Base-by-base conservation (phyloP, 1,140 invertebrate genomes). In the Drosophila jambulina region DNA sequence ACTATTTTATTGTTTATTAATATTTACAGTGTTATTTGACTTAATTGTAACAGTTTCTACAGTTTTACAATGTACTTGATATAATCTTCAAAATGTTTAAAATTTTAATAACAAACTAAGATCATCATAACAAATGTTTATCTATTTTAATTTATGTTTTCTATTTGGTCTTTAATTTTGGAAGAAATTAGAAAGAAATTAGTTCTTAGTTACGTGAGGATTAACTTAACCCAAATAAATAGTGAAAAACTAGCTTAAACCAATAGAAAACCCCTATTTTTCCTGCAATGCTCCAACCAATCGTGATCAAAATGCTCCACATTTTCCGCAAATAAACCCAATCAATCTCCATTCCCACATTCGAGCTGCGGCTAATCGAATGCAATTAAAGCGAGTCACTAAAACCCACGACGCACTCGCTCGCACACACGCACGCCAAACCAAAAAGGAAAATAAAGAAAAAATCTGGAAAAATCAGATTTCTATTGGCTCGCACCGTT, bases 401-500 rank as follows among this genome's bases (percentile, higher is more conserved):
- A 48, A 59, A n/a, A 27, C 19, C 36, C 38, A 49, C 56, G 34
- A 56, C 17, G 49, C 21, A 19, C 56, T 40, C 64, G 42, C 42
- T 48, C 23, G 7, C 51, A 67, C 60, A 60, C 61, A 69, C 51
- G 53, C 46, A 77, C 58, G 38, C 25, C 10, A 12, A 23, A 54
- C n/a, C 19, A 13, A 19, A 23, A 4, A 25, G 23, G 49, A 53
- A 53, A 42, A 32, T 32, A 42, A 36, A n/a, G 27, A 48, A 49
- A 54, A 60, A 75, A 32, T 77, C 45, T 56, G 25, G 13, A 23
- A 29, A 64, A 75, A 49, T 82, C 48, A 51, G 69, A 48, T 54
- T 59, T 36, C 64, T 45, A 86, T 86, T 86, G 83, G 83, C 64
- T 54, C 64, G 43, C 62, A 46, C 42, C 34, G 27, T 67, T 85